Evolutionary conservation across 2,797 vertebrate genomes (phyloP).

Genomic region (Typhlichthys subterraneus): DNA sequence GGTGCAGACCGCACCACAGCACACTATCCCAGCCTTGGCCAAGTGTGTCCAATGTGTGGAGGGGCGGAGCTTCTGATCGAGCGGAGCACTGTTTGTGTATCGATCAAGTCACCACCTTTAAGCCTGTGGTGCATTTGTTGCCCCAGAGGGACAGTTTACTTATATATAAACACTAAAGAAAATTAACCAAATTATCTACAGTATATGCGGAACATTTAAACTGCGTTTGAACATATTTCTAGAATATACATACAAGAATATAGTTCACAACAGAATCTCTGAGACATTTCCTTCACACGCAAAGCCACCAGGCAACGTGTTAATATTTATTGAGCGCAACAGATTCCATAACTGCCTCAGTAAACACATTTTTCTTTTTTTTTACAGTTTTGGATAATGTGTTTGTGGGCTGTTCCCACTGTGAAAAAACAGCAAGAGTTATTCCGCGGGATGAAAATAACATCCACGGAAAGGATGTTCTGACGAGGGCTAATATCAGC

Average conservation of each 20-base stretch:
- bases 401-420: background rate
- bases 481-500: too few relatives aligned
- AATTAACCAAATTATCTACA: constrained; percentile 5
- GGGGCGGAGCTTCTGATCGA: too few relatives aligned
- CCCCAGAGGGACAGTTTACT: too few relatives aligned
- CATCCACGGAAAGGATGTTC: too few relatives aligned
- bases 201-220: constrained; percentile 6
- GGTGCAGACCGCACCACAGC: too few relatives aligned
- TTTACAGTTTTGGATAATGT: background rate
- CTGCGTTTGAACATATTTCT: background rate
- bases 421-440: too few relatives aligned
- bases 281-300: background rate
- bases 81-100: too few relatives aligned
- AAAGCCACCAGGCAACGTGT: background rate
- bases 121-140: constrained; percentile 23
- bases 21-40: too few relatives aligned
- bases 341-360: background rate
- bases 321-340: background rate
- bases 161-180: too few relatives aligned
- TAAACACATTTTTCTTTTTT: background rate
- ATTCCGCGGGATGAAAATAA: too few relatives aligned
- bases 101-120: background rate
- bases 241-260: background rate
- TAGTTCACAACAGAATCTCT: constrained; percentile 2
- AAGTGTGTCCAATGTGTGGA: too few relatives aligned